Evolutionary conservation across 2,888 invertebrate genomes (phyloP).

Genomic region (Pristionchus entomophagus): DNA sequence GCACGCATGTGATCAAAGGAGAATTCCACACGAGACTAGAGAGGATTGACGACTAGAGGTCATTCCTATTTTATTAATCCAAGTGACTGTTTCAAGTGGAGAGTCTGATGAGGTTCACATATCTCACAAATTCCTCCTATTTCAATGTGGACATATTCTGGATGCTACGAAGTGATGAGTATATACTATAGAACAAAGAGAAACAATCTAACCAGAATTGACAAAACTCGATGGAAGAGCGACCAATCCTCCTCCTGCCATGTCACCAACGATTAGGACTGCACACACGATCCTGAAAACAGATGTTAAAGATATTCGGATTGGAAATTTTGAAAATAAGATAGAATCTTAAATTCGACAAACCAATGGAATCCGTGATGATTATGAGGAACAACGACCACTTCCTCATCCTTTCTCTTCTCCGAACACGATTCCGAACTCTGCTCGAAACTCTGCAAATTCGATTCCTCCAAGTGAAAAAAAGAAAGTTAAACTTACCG

Average conservation of each 20-base stretch:
- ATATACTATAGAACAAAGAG: too few species aligned
- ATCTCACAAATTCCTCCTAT: too few species aligned
- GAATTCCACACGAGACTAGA: neutral
- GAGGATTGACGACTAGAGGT: neutral
- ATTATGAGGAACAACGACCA: neutral
- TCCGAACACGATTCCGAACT: neutral
- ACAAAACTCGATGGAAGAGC: conserved; percentile 59
- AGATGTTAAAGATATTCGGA: too few species aligned
- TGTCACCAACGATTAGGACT: conserved; percentile 63
- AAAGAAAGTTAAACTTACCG: neutral
- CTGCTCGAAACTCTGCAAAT: neutral
- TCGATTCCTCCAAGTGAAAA: neutral
- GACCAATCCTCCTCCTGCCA: conserved; percentile 65
- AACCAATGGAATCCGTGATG: conserved; percentile 33
- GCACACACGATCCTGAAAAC: conserved; percentile 57
- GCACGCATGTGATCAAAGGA: neutral
- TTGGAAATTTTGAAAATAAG: too few species aligned
- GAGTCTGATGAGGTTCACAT: too few species aligned
- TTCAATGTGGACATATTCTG: too few species aligned
- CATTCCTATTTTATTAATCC: too few species aligned
- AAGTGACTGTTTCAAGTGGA: too few species aligned
- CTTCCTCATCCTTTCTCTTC: neutral
- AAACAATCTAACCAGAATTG: conserved; percentile 53
- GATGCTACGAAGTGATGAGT: too few species aligned
- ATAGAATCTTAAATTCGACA: neutral